Conservation (phyloP, 1,140 invertebrate species). For the Ostrea edulis region DNA sequence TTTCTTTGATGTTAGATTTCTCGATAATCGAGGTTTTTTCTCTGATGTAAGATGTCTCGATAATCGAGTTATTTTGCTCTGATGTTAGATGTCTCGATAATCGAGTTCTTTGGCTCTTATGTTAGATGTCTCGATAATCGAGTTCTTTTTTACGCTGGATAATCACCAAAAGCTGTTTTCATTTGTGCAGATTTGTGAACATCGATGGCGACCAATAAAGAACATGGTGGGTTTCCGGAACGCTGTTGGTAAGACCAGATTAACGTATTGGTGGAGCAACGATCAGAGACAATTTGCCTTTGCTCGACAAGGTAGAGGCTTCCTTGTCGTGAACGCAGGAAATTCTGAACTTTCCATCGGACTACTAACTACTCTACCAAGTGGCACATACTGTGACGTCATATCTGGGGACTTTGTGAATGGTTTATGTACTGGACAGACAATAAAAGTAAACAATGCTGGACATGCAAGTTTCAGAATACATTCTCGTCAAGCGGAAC, state of each 20-base stretch:
- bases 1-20: too few relatives aligned
- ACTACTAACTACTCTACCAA: slow-evolving; percentile 87
- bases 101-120: too few relatives aligned
- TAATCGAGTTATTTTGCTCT: too few relatives aligned
- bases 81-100: too few relatives aligned
- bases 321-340: slow-evolving; percentile 70
- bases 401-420: slow-evolving; percentile 85
- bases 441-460: background rate
- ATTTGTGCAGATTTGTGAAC: slow-evolving; percentile 87
- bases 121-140: too few relatives aligned
- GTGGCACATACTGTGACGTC: slow-evolving; percentile 91
- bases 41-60: too few relatives aligned
- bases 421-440: slow-evolving; percentile 84
- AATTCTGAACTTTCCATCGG: slow-evolving; percentile 73
- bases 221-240: slow-evolving; percentile 82
- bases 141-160: background rate
- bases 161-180: background rate
- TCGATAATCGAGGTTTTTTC: too few relatives aligned
- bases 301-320: slow-evolving; percentile 69
- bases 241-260: slow-evolving; percentile 58
- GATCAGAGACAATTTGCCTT: slow-evolving; percentile 75
- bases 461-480: slow-evolving; percentile 8
- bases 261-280: slow-evolving; percentile 70
- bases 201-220: slow-evolving; percentile 89
- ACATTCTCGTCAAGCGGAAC: slow-evolving; percentile 1